These are phyloP conservation scores for Hoplodrina blanda DNA, from an alignment of 2,888 invertebrate species.

Conservation along the genomic window DNA sequence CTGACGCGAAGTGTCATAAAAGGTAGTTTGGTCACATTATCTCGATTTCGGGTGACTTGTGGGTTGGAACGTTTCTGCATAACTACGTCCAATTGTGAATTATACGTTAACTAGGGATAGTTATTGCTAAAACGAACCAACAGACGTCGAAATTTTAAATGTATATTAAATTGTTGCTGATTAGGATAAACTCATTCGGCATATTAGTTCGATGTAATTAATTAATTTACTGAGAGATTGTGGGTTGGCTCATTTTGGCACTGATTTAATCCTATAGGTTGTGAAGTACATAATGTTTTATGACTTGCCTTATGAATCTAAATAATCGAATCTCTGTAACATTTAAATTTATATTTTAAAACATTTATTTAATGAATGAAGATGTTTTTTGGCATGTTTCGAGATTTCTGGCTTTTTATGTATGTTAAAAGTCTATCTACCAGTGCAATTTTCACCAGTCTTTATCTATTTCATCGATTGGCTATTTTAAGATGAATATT, in stretches of 20 bases:
- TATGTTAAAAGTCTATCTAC: background rate
- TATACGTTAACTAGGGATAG: background rate
- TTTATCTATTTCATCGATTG: background rate
- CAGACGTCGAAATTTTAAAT: too few species aligned
- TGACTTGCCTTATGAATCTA: constrained; percentile 28
- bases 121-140: background rate
- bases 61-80: too few species aligned
- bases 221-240: too few species aligned
- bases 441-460: background rate
- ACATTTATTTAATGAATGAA: background rate
- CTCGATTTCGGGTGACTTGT: too few species aligned
- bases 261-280: constrained; percentile 17
- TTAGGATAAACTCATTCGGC: too few species aligned
- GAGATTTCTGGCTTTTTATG: constrained; percentile 2
- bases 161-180: too few species aligned
- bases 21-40: too few species aligned
- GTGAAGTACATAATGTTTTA: constrained; percentile 14
- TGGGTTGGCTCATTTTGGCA: too few species aligned
- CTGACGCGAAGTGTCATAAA: too few species aligned
- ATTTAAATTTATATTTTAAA: background rate
- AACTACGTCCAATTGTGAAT: too few species aligned
- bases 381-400: background rate
- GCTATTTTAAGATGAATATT: background rate
- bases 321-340: constrained; percentile 28
- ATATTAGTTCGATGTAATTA: too few species aligned